Evolutionary conservation across 2,113 vertebrate species (phyloP), one percentile per base, ranked within the genome.

Genomic region (Osmerus eperlanus): DNA sequence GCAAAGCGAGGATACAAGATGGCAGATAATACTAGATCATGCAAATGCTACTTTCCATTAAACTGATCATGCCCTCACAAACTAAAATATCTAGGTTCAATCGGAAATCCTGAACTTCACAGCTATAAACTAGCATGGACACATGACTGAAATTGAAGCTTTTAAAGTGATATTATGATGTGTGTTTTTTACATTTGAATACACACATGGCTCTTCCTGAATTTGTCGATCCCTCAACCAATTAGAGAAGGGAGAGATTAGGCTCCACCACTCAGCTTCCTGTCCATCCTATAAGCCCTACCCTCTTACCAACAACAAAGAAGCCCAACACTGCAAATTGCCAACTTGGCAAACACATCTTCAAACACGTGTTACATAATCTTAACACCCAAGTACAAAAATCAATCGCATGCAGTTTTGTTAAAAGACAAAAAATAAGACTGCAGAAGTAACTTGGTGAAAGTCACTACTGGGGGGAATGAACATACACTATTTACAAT

Each of bases 401-500:
- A 56, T 56, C 55, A 56, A 56, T 56, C 15, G 55, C 55, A 56
- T 56, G 55, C 55, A 56, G 15, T 56, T 56, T 56, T 56, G 15
- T 56, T 56, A 18, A 56, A 56, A 56, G 55, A 56, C 15, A 16
- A 32, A 14, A 1, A 12, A 23, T 74, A 60, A 70, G 54, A 62
- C 32, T 53, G 16, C 28, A 51, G 6, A 25, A 71, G 52, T 67
- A 21, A 66, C 36, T 47, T 19, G 16, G 9, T 51, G 18, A 51
- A 21, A 16, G 29, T 36, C 18, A 55, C 16, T 8, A 62, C 41
- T 53, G 72, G 60, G 11, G 59, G 65, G 81, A 74, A 77, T 72
- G 70, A 58, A 67, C 47, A 56, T 9, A 72, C 59, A 47, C 64
- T 65, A 87, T 86, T 81, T 88, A 89, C 85, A 86, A 77, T 12